These are phyloP conservation scores for Alaudala cheleensis DNA, from an alignment of 2,113 vertebrate genomes.

Conservation along the genomic window DNA sequence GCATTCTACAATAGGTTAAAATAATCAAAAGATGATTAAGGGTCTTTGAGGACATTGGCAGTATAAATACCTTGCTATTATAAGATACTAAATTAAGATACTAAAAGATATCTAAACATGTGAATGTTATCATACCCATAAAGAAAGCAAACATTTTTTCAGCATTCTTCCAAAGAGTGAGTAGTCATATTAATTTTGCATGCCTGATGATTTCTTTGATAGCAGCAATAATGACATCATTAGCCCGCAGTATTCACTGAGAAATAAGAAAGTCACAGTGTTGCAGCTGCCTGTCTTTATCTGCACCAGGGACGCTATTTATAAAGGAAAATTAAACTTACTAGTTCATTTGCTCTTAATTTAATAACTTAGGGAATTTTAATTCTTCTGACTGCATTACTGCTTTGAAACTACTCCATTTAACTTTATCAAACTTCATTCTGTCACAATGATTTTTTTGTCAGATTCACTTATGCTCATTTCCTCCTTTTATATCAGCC, in stretches of 20 bases:
- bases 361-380: not conserved
- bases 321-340: not conserved
- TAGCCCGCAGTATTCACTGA: not conserved
- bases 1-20: fast-evolving
- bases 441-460: not conserved
- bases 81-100: not conserved
- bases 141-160: not conserved
- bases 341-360: not conserved
- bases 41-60: not conserved
- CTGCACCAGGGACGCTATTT: not conserved
- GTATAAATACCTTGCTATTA: not conserved
- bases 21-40: not conserved
- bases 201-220: not conserved
- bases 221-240: not conserved
- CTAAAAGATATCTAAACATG: not conserved
- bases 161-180: not conserved
- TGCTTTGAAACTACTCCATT: not conserved
- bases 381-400: not conserved
- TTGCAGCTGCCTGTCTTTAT: not conserved
- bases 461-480: not conserved
- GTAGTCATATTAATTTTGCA: not conserved
- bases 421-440: not conserved
- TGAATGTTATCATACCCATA: not conserved
- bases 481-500: not conserved
- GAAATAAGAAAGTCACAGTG: not conserved